Evolutionary conservation across 2,888 invertebrate species (phyloP).

Genomic region (Eulithis testata): DNA sequence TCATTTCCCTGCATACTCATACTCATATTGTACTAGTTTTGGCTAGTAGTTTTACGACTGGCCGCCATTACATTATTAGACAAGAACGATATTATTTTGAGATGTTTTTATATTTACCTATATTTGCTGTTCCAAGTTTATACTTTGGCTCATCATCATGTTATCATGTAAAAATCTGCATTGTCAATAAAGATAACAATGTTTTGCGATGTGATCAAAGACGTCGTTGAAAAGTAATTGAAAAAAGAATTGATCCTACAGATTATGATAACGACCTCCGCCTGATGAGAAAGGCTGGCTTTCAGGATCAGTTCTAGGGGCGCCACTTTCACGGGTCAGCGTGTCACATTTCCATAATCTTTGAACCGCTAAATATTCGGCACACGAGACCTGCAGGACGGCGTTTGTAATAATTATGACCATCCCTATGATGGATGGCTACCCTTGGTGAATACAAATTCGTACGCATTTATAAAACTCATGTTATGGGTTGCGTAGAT

Average conservation of each 20-base stretch:
- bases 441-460: slow-evolving; percentile 52
- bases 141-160: too few species aligned
- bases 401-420: slow-evolving; percentile 61
- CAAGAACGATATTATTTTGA: not conserved
- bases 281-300: not conserved
- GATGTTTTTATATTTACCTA: not conserved
- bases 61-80: not conserved
- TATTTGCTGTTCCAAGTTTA: not conserved
- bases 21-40: too few species aligned
- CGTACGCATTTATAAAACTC: slow-evolving; percentile 10
- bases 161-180: too few species aligned
- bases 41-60: too few species aligned
- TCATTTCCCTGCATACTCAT: too few species aligned
- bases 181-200: too few species aligned
- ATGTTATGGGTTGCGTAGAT: slow-evolving; percentile 10
- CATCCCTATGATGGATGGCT: slow-evolving; percentile 51
- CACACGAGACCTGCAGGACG: slow-evolving; percentile 48
- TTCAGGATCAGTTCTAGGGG: slow-evolving; percentile 5
- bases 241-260: not conserved
- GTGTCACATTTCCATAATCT: slow-evolving; percentile 56
- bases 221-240: not conserved
- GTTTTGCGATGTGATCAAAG: too few species aligned
- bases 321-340: slow-evolving; percentile 23
- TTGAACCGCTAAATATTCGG: slow-evolving; percentile 54
- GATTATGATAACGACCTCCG: not conserved